A percentile compares a stretch with the other conserved stretches of the same genome.
Conservation (phyloP, 64 coral and sea anemone species). For the Trachythela sp. region DNA sequence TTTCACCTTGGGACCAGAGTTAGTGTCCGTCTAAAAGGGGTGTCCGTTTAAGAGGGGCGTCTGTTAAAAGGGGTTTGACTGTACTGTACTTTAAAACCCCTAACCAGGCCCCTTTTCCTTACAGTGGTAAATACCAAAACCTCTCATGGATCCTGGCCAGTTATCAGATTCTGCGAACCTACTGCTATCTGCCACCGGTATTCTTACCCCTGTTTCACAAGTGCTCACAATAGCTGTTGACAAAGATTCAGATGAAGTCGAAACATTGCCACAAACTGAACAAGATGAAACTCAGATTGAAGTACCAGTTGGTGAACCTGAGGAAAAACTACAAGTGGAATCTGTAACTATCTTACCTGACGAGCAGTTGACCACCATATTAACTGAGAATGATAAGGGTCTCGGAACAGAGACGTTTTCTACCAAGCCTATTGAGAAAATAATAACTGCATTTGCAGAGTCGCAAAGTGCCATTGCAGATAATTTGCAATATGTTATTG, state of each 20-base stretch:
- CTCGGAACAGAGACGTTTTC: background rate
- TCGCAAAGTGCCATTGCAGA: background rate
- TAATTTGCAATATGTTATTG: slow-evolving; percentile 2
- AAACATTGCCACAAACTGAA: background rate
- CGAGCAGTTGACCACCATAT: background rate
- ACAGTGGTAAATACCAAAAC: no score
- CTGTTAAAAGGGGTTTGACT: no score
- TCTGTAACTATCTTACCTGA: background rate
- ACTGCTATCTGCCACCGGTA: background rate
- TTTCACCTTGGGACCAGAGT: no score
- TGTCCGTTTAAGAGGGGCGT: no score
- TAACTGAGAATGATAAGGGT: background rate
- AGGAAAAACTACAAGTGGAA: background rate
- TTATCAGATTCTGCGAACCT: slow-evolving; percentile 1
- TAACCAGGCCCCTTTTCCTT: no score
- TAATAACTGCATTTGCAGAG: background rate
- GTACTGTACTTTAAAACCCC: no score
- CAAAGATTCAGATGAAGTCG: background rate
- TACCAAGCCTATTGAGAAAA: background rate
- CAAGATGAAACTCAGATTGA: background rate
- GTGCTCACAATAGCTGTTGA: slow-evolving; percentile 15
- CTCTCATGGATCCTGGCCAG: background rate
- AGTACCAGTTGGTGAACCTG: background rate
- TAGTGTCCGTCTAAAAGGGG: no score
- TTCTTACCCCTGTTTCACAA: slow-evolving; percentile 11